Percentiles rank a stretch among this genome's conserved stretches.
These are phyloP conservation scores for Sternotherus odoratus DNA, from an alignment of 2,797 vertebrate genomes.

Conservation along the genomic window DNA sequence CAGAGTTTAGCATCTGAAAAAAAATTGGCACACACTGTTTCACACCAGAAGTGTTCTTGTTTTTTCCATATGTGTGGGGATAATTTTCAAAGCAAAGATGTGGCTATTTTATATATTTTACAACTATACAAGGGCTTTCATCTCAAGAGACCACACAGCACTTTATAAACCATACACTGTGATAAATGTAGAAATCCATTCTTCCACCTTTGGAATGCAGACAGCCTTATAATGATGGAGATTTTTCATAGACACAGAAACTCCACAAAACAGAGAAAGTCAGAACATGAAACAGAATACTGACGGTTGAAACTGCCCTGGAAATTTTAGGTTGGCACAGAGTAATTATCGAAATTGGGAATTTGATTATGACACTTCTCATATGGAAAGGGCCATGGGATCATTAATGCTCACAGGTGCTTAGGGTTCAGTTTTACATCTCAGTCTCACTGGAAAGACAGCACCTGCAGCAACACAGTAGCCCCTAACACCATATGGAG, in stretches of 20 bases:
- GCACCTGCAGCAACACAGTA: background rate
- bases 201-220: background rate
- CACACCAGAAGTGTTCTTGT: background rate
- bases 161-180: background rate
- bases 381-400: background rate
- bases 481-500: background rate
- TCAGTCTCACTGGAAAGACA: background rate
- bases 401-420: background rate
- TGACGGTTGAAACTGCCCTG: background rate
- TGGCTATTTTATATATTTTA: background rate
- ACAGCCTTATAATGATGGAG: background rate
- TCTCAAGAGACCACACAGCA: background rate
- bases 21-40: background rate
- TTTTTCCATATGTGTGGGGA: background rate
- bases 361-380: background rate
- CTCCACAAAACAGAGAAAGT: background rate
- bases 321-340: background rate
- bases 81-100: background rate
- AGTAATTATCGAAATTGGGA: background rate
- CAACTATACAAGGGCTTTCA: background rate
- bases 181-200: background rate
- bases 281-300: rapidly evolving
- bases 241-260: background rate
- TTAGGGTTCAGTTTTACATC: background rate
- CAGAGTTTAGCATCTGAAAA: background rate